A percentile compares a stretch with the other conserved stretches of the same genome.
Conservation (phyloP, 2,888 invertebrate genomes). For the Apotomis turbidana region DNA sequence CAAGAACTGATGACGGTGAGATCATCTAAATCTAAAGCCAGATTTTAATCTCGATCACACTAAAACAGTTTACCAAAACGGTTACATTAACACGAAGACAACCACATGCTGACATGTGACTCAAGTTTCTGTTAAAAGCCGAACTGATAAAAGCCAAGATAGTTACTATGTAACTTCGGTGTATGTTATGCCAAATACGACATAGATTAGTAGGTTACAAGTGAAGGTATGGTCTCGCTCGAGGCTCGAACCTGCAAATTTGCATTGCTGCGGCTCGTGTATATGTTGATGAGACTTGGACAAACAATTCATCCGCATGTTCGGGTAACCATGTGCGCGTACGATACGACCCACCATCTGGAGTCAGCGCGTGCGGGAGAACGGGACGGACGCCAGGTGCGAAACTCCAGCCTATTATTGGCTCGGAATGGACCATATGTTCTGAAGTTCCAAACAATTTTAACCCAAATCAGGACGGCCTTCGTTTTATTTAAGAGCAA, state of each 20-base stretch:
- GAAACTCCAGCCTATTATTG: slow-evolving; percentile 60
- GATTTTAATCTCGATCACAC: slow-evolving; percentile 63
- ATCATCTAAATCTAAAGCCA: slow-evolving; percentile 77
- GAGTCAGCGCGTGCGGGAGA: slow-evolving; percentile 72
- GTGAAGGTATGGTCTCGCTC: not conserved
- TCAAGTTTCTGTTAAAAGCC: not conserved
- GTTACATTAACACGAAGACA: not conserved
- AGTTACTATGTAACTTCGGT: not conserved
- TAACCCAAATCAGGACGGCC: slow-evolving; percentile 23
- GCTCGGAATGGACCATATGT: slow-evolving; percentile 63
- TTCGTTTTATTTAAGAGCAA: slow-evolving; percentile 15
- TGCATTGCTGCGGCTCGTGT: not conserved
- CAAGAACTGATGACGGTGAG: slow-evolving; percentile 78
- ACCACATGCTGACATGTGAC: not conserved
- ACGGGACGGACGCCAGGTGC: slow-evolving; percentile 80
- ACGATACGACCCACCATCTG: slow-evolving; percentile 56
- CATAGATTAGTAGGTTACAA: not conserved
- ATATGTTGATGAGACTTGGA: not conserved
- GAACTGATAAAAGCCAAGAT: not conserved
- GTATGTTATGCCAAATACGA: not conserved
- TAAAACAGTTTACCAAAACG: slow-evolving; percentile 41
- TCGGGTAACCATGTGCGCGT: slow-evolving; percentile 21
- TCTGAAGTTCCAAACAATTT: slow-evolving; percentile 55
- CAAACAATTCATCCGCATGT: not conserved
- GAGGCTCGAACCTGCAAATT: not conserved